Evolutionary conservation across 2,113 vertebrate genomes (phyloP).

Genomic region (Bambusicola thoracicus): DNA sequence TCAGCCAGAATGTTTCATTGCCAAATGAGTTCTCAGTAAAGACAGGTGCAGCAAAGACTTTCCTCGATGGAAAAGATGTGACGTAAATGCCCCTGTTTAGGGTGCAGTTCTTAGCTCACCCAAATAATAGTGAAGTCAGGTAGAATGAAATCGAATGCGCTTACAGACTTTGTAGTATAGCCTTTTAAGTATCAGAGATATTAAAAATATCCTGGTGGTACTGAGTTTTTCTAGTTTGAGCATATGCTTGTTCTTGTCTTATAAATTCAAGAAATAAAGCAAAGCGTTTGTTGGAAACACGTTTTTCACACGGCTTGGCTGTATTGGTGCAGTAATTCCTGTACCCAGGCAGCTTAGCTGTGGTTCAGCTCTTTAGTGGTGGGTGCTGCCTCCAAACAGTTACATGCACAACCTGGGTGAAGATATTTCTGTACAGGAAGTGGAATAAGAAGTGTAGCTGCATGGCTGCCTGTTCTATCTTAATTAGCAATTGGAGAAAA

Average conservation of each 20-base stretch:
- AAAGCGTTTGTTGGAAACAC: neutral
- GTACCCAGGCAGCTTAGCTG: neutral
- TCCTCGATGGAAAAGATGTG: neutral
- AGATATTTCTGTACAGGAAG: neutral
- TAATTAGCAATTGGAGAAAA: neutral
- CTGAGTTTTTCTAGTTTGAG: neutral
- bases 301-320: neutral
- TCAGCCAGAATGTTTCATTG: neutral
- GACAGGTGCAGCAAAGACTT: neutral
- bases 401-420: neutral
- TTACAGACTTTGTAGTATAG: neutral
- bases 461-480: neutral
- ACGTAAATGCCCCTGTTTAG: neutral
- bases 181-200: neutral
- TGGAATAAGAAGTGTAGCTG: neutral
- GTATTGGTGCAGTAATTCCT: neutral
- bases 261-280: neutral
- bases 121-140: neutral
- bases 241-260: neutral
- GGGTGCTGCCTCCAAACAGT: fast-evolving
- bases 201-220: neutral
- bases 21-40: neutral
- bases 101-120: neutral
- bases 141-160: neutral
- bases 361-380: neutral